Base-by-base conservation (phyloP, 2,797 vertebrate genomes). In the Sciaenops ocellatus region DNA sequence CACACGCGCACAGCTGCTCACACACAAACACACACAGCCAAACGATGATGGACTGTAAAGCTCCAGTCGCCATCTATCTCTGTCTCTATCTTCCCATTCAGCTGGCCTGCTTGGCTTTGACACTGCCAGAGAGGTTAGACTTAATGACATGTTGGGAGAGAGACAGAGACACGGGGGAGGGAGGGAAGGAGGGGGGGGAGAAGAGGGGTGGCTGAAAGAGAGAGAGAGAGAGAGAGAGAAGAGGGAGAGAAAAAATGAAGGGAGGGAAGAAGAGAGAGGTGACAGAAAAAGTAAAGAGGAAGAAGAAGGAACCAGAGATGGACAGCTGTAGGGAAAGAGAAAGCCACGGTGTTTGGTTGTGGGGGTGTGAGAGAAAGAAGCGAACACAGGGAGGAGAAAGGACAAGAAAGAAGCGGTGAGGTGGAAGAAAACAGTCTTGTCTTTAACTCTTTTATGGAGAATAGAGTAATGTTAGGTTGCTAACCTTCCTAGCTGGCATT, bases 141-240 rank as follows among this genome's bases (percentile, higher is more conserved):
- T 92, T 94, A 94, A 94, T 94, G 90, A 94, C 90, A 94, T 65
- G 88, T 90, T 92, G 90, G 88, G 87, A 92, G 86, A 83, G 80
- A 89, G 87, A 86, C 61, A 89, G 81, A 87, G 85, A 89, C 82
- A 84, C 55, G 71, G 68, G 88, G 80, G 66, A 57, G 74, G 59
- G 64, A 62, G 75, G 20, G 38, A 51, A 51, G 56, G n/a, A 5
- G 4, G 4, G 4, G 5, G 50, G 66, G 64, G n/a, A 52, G 74
- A 50, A 73, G 65, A 65, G 62, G 18, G 71, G 69, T 15, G 13
- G 84, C 59, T 65, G 30, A 84, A 52, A 80, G 69, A 76, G 52
- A 70, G 67, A 42, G 44, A 51, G 68, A 24, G 11, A 46, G 8
- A 56, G 15, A 54, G 72, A 78, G 72, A 84, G 73, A 44, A 56